These are phyloP conservation scores for Sebastes reedi DNA, from an alignment of 2,797 vertebrate species.

Conservation along the genomic window DNA sequence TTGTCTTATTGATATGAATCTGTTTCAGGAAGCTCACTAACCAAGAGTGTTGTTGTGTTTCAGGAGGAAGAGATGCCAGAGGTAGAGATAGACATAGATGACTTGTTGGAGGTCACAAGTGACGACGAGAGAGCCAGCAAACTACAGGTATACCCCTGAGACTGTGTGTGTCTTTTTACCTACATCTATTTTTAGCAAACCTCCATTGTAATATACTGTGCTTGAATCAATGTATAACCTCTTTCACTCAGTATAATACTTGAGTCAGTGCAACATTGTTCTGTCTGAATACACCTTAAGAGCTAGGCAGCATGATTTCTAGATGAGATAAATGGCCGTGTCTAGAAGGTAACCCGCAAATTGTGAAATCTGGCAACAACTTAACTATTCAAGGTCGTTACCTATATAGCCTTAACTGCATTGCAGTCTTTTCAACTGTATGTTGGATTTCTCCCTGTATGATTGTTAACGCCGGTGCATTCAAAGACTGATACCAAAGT, in stretches of 20 bases:
- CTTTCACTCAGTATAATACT: not conserved
- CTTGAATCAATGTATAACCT: not conserved
- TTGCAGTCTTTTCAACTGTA: not conserved
- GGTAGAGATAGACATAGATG: slow-evolving; percentile 97
- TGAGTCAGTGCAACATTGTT: not conserved
- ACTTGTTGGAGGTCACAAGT: slow-evolving; percentile 92
- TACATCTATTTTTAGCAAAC: not conserved
- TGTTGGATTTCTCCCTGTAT: not conserved
- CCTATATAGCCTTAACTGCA: not conserved
- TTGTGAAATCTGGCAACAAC: too few relatives aligned
- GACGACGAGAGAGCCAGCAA: slow-evolving; percentile 94
- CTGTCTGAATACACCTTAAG: not conserved
- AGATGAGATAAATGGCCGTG: too few relatives aligned
- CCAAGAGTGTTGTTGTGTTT: slow-evolving; percentile 36
- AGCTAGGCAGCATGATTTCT: not conserved
- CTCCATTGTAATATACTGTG: not conserved
- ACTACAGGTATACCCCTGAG: slow-evolving; percentile 85
- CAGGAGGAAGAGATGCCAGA: slow-evolving; percentile 99
- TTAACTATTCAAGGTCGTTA: too few relatives aligned
- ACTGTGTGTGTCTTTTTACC: not conserved
- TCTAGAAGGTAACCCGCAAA: too few relatives aligned
- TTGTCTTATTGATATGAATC: not conserved
- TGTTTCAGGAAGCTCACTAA: slow-evolving; percentile 25
- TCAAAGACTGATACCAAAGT: not conserved
- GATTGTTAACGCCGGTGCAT: not conserved